Percentiles rank a stretch among this genome's conserved stretches.
phyloP scores from a whole-genome alignment of 2,113 vertebrate species.

The Nothobranchius furzeri region DNA sequence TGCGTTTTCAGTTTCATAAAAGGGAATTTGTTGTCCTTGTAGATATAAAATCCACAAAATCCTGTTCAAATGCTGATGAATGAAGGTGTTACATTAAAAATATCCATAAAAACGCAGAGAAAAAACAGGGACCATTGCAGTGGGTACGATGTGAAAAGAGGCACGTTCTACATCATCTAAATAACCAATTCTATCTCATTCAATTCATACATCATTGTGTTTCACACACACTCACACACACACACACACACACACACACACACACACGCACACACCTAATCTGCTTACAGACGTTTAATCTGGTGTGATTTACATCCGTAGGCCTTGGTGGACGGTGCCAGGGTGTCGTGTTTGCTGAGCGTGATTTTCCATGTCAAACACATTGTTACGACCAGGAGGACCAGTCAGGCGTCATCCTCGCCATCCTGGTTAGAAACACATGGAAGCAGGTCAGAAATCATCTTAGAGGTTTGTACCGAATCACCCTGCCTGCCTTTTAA shows the following conservation, averaged over 20 bases:
- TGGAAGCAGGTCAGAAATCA: background rate
- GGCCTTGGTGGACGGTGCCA: constrained; percentile 52
- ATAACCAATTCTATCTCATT: constrained; percentile 3
- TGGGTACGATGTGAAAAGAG: no score
- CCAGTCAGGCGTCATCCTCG: background rate
- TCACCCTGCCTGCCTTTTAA: background rate
- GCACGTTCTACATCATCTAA: no score
- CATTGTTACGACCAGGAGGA: constrained; percentile 45
- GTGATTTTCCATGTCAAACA: constrained; percentile 59
- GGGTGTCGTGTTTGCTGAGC: constrained; percentile 46
- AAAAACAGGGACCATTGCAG: no score
- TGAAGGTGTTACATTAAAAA: no score
- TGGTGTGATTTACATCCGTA: constrained; percentile 62
- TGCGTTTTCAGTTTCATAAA: no score
- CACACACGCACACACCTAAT: constrained; percentile 12
- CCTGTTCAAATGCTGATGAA: no score
- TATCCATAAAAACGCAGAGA: no score
- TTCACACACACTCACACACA: background rate
- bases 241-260: no score
- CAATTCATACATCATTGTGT: constrained; percentile 15
- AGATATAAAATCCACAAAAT: no score
- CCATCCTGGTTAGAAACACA: constrained; percentile 12
- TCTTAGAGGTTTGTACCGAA: background rate
- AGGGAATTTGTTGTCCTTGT: no score
- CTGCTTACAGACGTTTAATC: constrained; percentile 67